A percentile compares a stretch with the other conserved stretches of the same genome.
These are phyloP conservation scores for Ectropis grisescens DNA, from an alignment of 1,140 invertebrate genomes.

Conservation along the genomic window DNA sequence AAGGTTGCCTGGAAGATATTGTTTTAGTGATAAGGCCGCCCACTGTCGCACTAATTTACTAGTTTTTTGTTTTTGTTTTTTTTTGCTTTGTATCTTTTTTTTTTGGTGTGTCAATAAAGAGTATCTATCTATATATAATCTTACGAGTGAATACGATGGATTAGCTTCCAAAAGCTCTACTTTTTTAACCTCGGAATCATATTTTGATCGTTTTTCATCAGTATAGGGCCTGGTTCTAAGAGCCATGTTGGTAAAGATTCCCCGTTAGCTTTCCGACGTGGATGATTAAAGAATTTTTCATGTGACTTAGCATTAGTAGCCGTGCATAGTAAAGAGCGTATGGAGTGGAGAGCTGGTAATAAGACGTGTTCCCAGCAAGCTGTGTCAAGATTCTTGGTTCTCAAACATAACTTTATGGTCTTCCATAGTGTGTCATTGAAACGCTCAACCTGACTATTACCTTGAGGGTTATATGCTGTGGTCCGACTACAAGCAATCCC, in stretches of 20 bases:
- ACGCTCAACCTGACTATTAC: constrained; percentile 2
- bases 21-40: too few relatives aligned
- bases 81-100: too few relatives aligned
- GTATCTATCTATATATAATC: too few relatives aligned
- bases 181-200: constrained; percentile 4
- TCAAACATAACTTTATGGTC: constrained; percentile 5
- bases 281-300: constrained; percentile 16
- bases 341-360: constrained; percentile 9
- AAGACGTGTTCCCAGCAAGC: constrained; percentile 11
- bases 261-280: constrained; percentile 8
- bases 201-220: too few relatives aligned
- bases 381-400: not conserved
- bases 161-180: constrained; percentile 7
- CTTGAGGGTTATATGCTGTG: too few relatives aligned
- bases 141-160: constrained; percentile 6
- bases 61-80: too few relatives aligned
- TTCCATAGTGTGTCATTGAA: constrained; percentile 6
- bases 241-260: constrained; percentile 17
- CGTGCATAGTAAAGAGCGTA: constrained; percentile 13
- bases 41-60: too few relatives aligned
- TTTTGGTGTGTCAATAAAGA: too few relatives aligned
- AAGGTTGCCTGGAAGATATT: too few relatives aligned
- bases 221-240: constrained; percentile 4
- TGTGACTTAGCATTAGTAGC: constrained; percentile 17
- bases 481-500: too few relatives aligned